Base-by-base conservation (phyloP, 2,797 vertebrate species). In the Lindbergichthys nudifrons region DNA sequence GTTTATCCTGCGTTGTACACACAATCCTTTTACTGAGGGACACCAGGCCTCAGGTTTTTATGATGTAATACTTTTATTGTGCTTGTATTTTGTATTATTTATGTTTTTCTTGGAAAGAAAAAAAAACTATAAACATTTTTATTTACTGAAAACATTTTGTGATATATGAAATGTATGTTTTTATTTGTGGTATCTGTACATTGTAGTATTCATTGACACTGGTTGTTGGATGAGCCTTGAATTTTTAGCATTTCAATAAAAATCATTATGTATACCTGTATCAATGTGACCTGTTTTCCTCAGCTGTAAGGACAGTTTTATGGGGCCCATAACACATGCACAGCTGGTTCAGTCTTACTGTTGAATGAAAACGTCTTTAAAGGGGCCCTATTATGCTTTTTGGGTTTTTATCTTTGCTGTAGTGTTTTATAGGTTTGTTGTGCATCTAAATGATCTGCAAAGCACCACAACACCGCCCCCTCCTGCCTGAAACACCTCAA, bases 121-220 rank as follows among this genome's bases (percentile, higher is more conserved):
- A 66, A 23, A 63, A 65, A 54, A 54, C 41, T 15, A 10, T 36
- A 39, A 66, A 72, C 21, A 30, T 89, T 91, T 91, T 85, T 89
- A 87, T 88, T 59, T 41, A 71, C 73, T 62, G 48, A 77, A 74
- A 43, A 82, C 45, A 69, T 83, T 79, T 69, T 81, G 64, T 70
- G 32, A 69, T 73, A 74, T 77, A 52, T 77, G 54, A 83, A 70
- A 48, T 67, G 60, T 12, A 71, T 82, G 77, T 79, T 87, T 88
- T 70, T 85, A 77, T 86, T 83, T 70, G 79, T 89, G 77, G 19
- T 83, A 70, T 85, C 48, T 84, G 79, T 89, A 58, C 47, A 48
- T 85, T 87, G 79, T 87, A 89, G 85, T 68, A 84, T 88, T 87
- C 78, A 91, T 83, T 90, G 81, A 92, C 82, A 88, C 86, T 86